Conservation (phyloP, 2,888 invertebrate species). For the Ecdyonurus torrentis region DNA sequence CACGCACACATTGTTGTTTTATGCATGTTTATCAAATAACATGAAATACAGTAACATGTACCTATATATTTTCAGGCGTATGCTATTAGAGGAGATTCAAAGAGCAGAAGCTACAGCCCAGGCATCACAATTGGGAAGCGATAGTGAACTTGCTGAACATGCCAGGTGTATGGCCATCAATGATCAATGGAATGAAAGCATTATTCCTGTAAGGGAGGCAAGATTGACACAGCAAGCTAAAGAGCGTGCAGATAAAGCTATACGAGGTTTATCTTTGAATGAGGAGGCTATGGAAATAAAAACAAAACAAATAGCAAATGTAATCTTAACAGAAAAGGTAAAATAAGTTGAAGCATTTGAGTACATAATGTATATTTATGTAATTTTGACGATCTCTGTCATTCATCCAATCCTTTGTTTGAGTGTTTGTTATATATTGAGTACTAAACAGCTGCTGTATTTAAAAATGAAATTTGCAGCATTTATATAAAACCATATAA, state of each 20-base stretch:
- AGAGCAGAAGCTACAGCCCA: neutral
- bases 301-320: constrained; percentile 19
- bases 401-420: no score
- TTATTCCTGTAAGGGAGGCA: constrained; percentile 38
- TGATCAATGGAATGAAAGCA: constrained; percentile 50
- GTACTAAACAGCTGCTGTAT: no score
- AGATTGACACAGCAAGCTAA: constrained; percentile 34
- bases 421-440: no score
- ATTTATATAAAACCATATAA: no score
- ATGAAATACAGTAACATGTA: no score
- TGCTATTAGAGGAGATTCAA: neutral
- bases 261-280: constrained; percentile 19
- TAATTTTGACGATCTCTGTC: no score
- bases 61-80: neutral
- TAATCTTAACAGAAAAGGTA: no score
- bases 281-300: constrained; percentile 16
- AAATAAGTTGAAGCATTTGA: no score
- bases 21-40: no score
- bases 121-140: neutral
- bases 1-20: no score
- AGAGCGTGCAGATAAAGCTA: constrained; percentile 30
- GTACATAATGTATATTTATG: no score
- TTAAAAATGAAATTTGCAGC: no score
- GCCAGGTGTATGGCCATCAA: constrained; percentile 28
- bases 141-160: neutral